Evolutionary conservation across 2,113 vertebrate genomes (phyloP).

Genomic region (Uropsilus gracilis): DNA sequence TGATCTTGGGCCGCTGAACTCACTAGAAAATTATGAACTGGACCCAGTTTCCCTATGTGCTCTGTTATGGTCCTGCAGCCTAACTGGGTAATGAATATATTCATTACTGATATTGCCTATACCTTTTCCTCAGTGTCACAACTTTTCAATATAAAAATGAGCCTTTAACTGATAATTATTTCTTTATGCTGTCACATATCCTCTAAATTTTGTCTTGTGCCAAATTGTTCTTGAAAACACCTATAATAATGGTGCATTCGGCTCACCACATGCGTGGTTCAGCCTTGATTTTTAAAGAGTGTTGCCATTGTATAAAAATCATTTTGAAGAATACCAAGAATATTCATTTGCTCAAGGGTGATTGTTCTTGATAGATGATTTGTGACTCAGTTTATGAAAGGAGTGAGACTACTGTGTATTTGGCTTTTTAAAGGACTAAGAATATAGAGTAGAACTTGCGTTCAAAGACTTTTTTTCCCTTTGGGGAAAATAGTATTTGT

Average conservation of each 20-base stretch:
- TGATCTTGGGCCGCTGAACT: not conserved
- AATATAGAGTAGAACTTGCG: not conserved
- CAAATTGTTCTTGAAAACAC: constrained; percentile 67
- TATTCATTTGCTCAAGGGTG: constrained; percentile 14
- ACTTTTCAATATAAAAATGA: constrained; percentile 13
- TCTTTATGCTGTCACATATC: constrained; percentile 63
- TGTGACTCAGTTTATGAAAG: not conserved
- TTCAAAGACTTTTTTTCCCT: not conserved
- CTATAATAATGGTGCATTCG: constrained; percentile 73
- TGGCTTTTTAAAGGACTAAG: not conserved
- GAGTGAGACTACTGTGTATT: not conserved
- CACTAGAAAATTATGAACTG: not conserved
- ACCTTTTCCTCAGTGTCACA: not conserved
- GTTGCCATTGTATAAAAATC: constrained; percentile 73
- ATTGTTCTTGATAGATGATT: constrained; percentile 41
- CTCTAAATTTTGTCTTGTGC: constrained; percentile 77
- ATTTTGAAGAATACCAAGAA: constrained; percentile 63
- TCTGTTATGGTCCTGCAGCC: not conserved
- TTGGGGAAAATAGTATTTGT: not conserved
- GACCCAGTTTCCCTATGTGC: not conserved
- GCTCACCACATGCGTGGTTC: constrained; percentile 75
- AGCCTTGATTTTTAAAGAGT: constrained; percentile 77
- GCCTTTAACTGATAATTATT: constrained; percentile 47
- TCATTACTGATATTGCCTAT: not conserved
- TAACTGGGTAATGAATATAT: not conserved